Base-by-base conservation (phyloP, 1,140 invertebrate species). In the Eupeodes corollae region DNA sequence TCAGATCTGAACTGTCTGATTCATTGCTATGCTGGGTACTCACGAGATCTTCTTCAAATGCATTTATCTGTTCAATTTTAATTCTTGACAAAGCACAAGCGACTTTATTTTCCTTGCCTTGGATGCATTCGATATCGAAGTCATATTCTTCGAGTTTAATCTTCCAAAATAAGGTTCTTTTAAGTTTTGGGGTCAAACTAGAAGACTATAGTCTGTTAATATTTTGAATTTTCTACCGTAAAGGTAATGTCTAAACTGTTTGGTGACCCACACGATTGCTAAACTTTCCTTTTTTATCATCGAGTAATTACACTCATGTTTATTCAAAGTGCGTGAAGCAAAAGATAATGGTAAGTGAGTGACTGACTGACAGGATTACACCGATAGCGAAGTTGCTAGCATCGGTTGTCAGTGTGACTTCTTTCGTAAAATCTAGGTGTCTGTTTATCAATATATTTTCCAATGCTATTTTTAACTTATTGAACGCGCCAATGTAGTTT, bases 171-270 rank as follows among this genome's bases (percentile, higher is more conserved):
- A n/a, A n/a, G n/a, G n/a, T n/a, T n/a, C n/a, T n/a, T n/a, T n/a
- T n/a, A n/a, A 72, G 46, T 1, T 67, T 30, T 68, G 60, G 3
- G 78, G 51, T 67, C 70, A 77, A 30, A 51, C 57, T 15, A 78
- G 51, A 0, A 72, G 68, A 51, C 60, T 58, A 52, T 79, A 71
- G 50, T 80, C 75, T 1, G 72, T 78, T 11, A 69, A 44, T 1
- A 79, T 59, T 16, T 52, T 70, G 50, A 78, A 79, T 41, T 70
- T 60, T 31, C 44, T 58, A 14, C 69, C 70, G 46, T 68, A 70
- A 3, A 79, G 45, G 55, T 74, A 78, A 19, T 64, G 60, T 46
- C 63, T 47, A 48, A 75, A 76, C 32, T 74, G 57, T 41, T 70
- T 54, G 1, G 70, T 55, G 1, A 61, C 61, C 57, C 62, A 71